These are phyloP conservation scores for Phania funesta DNA, from an alignment of 2,888 invertebrate species.

Conservation along the genomic window DNA sequence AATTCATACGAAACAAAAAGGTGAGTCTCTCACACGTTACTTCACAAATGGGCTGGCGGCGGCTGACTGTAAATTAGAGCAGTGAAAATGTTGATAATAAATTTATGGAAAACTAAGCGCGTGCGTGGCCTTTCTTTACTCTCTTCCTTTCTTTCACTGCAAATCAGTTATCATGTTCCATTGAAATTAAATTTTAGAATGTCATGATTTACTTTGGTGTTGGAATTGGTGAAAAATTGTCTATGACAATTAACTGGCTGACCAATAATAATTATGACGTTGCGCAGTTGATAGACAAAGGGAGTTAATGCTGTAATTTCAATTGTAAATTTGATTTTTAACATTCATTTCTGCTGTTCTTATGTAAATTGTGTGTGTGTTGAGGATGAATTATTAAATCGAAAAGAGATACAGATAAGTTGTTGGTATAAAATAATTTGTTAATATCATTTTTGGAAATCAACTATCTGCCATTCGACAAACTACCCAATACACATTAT, in stretches of 20 bases:
- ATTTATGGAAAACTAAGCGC: neutral
- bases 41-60: slow-evolving; percentile 55
- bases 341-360: no score
- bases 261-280: slow-evolving; percentile 15
- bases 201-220: neutral
- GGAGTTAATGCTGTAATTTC: neutral
- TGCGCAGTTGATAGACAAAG: neutral
- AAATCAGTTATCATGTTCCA: slow-evolving; percentile 23
- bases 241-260: neutral
- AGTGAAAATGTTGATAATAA: neutral
- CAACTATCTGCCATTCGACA: no score
- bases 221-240: neutral
- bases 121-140: no score
- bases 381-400: neutral
- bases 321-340: slow-evolving; percentile 7
- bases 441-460: no score
- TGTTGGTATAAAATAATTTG: no score
- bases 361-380: neutral
- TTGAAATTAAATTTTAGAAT: neutral
- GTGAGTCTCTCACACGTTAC: slow-evolving; percentile 58
- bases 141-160: no score
- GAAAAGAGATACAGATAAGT: no score
- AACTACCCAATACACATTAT: no score
- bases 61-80: slow-evolving; percentile 51
- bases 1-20: slow-evolving; percentile 26